A percentile compares a stretch with the other conserved stretches of the same genome.
phyloP scores from a whole-genome alignment of 2,797 vertebrate genomes.

The Xerus rutilus region DNA sequence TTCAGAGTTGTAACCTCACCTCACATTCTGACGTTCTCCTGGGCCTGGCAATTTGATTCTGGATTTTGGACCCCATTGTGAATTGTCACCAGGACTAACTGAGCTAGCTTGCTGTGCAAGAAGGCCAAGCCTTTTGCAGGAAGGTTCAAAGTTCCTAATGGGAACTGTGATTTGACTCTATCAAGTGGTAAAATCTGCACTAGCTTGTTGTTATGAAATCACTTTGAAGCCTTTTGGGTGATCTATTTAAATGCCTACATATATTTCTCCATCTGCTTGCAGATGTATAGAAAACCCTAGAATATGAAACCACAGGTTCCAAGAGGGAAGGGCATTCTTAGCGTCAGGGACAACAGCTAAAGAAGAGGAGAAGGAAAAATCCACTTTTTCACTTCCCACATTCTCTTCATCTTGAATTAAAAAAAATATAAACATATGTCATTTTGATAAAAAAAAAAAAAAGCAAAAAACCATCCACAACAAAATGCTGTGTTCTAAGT shows the following conservation, averaged over 20 bases:
- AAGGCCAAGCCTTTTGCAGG: neutral
- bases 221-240: neutral
- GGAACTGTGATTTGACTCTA: neutral
- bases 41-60: neutral
- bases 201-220: neutral
- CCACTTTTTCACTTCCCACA: neutral
- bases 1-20: neutral
- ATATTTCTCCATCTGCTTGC: neutral
- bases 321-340: neutral
- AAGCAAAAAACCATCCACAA: neutral
- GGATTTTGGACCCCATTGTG: neutral
- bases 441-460: neutral
- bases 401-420: slow-evolving; percentile 20
- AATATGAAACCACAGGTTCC: neutral
- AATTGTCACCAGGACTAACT: neutral
- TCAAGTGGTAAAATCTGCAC: neutral
- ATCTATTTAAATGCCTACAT: neutral
- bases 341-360: neutral
- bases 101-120: neutral
- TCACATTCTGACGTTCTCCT: neutral
- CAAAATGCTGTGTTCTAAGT: neutral
- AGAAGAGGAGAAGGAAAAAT: neutral
- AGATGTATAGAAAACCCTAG: neutral
- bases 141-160: neutral
- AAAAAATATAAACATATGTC: neutral